These are phyloP conservation scores for Bergia puertoricense DNA, from an alignment of 92 coral and sea anemone species.

Conservation along the genomic window DNA sequence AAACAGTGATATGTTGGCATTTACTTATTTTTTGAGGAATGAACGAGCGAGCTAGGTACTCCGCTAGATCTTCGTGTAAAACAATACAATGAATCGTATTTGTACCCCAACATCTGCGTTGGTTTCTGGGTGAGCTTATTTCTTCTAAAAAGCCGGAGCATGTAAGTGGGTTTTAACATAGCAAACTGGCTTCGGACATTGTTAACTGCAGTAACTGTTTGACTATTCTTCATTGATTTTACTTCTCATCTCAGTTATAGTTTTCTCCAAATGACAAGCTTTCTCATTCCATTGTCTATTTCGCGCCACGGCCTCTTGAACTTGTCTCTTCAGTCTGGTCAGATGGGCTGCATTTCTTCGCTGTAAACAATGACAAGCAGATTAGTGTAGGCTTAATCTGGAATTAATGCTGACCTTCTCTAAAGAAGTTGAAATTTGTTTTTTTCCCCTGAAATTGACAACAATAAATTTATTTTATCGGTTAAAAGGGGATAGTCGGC, in stretches of 20 bases:
- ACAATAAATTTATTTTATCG: too few relatives aligned
- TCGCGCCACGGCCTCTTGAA: slow-evolving; percentile 83
- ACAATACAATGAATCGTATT: too few relatives aligned
- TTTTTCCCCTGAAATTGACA: not conserved
- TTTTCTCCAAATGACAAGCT: slow-evolving; percentile 69
- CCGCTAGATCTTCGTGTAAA: too few relatives aligned
- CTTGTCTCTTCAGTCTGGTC: slow-evolving; percentile 80
- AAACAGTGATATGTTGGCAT: too few relatives aligned
- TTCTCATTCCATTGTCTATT: slow-evolving; percentile 89
- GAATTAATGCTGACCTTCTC: not conserved
- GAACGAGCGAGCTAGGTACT: too few relatives aligned
- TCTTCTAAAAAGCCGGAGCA: too few relatives aligned
- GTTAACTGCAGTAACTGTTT: not conserved
- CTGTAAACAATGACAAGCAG: slow-evolving; percentile 42
- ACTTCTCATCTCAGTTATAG: slow-evolving; percentile 62
- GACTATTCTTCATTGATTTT: slow-evolving; percentile 59
- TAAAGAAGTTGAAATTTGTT: too few relatives aligned
- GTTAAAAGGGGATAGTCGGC: too few relatives aligned
- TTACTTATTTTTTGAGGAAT: too few relatives aligned
- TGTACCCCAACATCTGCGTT: too few relatives aligned
- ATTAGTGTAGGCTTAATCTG: not conserved
- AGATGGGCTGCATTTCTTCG: slow-evolving; percentile 82
- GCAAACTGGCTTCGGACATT: not conserved
- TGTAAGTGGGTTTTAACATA: not conserved
- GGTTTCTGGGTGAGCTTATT: too few relatives aligned